phyloP scores from a whole-genome alignment of 2,113 vertebrate species.

The Carettochelys insculpta region DNA sequence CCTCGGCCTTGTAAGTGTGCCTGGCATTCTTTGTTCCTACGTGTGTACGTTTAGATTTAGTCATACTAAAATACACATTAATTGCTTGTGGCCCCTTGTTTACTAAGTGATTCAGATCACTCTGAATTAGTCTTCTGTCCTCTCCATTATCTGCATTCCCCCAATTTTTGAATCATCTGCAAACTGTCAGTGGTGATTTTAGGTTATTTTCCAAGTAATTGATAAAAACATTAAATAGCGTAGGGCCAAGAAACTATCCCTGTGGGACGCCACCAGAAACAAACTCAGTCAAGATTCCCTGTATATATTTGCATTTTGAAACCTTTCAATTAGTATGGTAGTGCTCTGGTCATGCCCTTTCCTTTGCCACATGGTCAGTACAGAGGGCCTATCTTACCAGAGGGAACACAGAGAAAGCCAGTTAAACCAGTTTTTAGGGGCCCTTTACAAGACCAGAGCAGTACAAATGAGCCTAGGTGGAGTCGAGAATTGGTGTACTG shows the following conservation, averaged over 20 bases:
- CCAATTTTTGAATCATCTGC: background rate
- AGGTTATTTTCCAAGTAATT: background rate
- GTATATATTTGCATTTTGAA: background rate
- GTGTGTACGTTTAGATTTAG: background rate
- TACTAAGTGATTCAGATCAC: background rate
- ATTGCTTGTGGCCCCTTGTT: background rate
- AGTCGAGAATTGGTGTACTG: background rate
- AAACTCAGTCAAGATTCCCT: background rate
- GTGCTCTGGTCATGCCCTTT: background rate
- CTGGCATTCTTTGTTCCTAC: background rate
- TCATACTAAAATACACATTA: background rate
- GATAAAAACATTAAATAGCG: background rate
- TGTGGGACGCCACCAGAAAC: background rate
- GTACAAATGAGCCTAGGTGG: background rate
- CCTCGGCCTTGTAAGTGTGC: background rate
- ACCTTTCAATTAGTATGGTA: background rate
- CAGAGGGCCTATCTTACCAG: background rate
- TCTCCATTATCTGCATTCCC: background rate
- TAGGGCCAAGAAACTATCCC: background rate
- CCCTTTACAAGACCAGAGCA: background rate
- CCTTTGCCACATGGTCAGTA: background rate
- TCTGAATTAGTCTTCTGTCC: background rate
- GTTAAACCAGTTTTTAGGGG: background rate
- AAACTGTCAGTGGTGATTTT: background rate
- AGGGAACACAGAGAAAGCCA: background rate